Conservation (phyloP, 2,113 vertebrate species). For the Dissostichus mawsoni region DNA sequence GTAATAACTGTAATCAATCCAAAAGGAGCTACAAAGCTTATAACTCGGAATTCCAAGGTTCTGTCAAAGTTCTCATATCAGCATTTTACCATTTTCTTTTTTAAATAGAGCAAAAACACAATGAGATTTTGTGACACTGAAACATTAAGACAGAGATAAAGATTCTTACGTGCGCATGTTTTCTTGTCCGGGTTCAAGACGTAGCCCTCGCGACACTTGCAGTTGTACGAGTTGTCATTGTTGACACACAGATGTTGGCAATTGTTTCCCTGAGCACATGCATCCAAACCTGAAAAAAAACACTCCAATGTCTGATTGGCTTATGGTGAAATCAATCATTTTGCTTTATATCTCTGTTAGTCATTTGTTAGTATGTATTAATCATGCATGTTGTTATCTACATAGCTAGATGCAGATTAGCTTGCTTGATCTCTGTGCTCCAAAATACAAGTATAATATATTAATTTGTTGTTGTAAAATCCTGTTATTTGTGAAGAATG, state of each 20-base stretch:
- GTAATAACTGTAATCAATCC: neutral
- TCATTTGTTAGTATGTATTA: slow-evolving; percentile 15
- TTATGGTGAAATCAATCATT: slow-evolving; percentile 37
- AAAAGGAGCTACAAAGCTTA: neutral
- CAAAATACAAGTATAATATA: neutral
- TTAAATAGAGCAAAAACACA: neutral
- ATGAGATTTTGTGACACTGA: neutral
- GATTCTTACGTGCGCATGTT: slow-evolving; percentile 85
- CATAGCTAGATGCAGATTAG: slow-evolving; percentile 46
- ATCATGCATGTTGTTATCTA: neutral
- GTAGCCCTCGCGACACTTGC: slow-evolving; percentile 85
- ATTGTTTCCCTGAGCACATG: slow-evolving; percentile 82
- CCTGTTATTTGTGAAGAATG: neutral
- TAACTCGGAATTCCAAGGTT: neutral
- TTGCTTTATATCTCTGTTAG: slow-evolving; percentile 26
- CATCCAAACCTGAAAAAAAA: slow-evolving; percentile 80
- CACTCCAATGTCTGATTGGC: slow-evolving; percentile 61
- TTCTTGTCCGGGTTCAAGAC: slow-evolving; percentile 85
- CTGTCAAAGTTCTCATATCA: neutral
- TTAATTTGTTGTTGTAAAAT: neutral
- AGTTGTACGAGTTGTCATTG: slow-evolving; percentile 75
- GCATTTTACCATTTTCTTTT: neutral
- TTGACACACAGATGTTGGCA: slow-evolving; percentile 88
- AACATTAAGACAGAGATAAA: slow-evolving; percentile 20
- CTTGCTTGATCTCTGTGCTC: slow-evolving; percentile 49